Evolutionary conservation across 2,888 invertebrate genomes (phyloP).

Genomic region (Dasypolia templi): DNA sequence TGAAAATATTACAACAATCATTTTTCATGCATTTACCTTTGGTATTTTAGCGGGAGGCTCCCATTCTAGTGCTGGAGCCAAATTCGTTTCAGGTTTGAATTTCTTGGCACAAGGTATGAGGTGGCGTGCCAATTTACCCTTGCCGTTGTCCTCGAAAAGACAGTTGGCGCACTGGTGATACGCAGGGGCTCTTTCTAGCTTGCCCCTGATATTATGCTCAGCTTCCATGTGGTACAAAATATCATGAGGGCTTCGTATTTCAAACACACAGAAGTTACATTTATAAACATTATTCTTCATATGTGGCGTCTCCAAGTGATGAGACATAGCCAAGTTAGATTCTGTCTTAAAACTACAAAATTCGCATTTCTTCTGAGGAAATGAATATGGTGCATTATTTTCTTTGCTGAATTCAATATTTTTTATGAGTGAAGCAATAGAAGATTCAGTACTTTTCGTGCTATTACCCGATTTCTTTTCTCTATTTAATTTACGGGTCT

Average conservation of each 20-base stretch:
- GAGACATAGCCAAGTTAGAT: constrained; percentile 95
- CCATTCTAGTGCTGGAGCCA: constrained; percentile 97
- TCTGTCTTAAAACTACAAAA: constrained; percentile 97
- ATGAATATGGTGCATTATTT: constrained; percentile 95
- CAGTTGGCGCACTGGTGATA: constrained; percentile 98
- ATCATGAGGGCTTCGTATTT: constrained; percentile 96
- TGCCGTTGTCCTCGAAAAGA: constrained; percentile 98
- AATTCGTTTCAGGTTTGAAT: constrained; percentile 96
- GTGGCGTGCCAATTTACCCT: constrained; percentile 97
- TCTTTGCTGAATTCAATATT: constrained; percentile 96
- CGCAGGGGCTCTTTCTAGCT: constrained; percentile 95
- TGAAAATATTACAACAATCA: background rate
- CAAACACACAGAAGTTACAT: constrained; percentile 96
- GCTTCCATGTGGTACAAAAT: constrained; percentile 98
- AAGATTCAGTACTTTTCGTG: constrained; percentile 93
- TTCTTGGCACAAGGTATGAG: constrained; percentile 96
- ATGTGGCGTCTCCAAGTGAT: constrained; percentile 97
- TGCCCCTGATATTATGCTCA: constrained; percentile 95
- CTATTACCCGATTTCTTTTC: constrained; percentile 91
- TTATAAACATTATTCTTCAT: constrained; percentile 96
- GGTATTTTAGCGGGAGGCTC: constrained; percentile 98
- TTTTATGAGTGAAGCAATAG: constrained; percentile 95
- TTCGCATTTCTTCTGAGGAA: constrained; percentile 95
- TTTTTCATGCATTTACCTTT: constrained; percentile 87
- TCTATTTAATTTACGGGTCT: constrained; percentile 95